These are phyloP conservation scores for Tetranychus truncatus DNA, from an alignment of 2,888 invertebrate species.

Conservation along the genomic window DNA sequence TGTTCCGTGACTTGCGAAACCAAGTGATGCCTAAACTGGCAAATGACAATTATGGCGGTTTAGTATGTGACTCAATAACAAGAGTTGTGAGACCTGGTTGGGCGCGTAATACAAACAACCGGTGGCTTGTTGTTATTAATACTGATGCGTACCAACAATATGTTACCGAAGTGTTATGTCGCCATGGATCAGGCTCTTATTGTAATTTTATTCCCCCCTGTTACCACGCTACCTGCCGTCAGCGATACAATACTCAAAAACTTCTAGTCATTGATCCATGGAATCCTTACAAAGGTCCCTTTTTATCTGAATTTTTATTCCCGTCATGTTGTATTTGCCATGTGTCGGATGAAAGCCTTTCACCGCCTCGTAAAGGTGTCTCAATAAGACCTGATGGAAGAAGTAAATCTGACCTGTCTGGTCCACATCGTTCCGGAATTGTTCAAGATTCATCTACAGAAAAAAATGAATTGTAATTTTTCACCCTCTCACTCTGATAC, in stretches of 20 bases:
- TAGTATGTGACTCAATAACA: constrained; percentile 28
- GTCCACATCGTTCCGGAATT: neutral
- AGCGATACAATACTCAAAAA: constrained; percentile 27
- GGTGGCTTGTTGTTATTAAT: constrained; percentile 28
- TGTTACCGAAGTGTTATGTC: constrained; percentile 28
- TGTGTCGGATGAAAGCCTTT: constrained; percentile 20
- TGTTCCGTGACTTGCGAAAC: constrained; percentile 25
- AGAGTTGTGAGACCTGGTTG: constrained; percentile 27
- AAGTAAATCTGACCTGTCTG: neutral
- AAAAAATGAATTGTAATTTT: neutral
- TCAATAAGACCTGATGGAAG: neutral
- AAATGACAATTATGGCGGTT: constrained; percentile 24
- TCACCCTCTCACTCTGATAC: neutral
- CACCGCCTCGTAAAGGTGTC: neutral
- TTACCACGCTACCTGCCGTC: constrained; percentile 26
- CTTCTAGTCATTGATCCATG: constrained; percentile 27
- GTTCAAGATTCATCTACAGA: neutral
- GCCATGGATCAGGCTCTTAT: constrained; percentile 23
- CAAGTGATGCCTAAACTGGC: constrained; percentile 26
- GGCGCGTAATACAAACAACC: constrained; percentile 28
- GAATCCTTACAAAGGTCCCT: constrained; percentile 28
- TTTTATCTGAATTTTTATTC: constrained; percentile 28
- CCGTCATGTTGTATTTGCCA: constrained; percentile 28
- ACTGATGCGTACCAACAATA: constrained; percentile 27
- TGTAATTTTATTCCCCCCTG: constrained; percentile 28